Percentiles rank a stretch among this genome's conserved stretches.
phyloP scores from a whole-genome alignment of 2,113 vertebrate species.

The Rhinopomastus cyanomelas region DNA sequence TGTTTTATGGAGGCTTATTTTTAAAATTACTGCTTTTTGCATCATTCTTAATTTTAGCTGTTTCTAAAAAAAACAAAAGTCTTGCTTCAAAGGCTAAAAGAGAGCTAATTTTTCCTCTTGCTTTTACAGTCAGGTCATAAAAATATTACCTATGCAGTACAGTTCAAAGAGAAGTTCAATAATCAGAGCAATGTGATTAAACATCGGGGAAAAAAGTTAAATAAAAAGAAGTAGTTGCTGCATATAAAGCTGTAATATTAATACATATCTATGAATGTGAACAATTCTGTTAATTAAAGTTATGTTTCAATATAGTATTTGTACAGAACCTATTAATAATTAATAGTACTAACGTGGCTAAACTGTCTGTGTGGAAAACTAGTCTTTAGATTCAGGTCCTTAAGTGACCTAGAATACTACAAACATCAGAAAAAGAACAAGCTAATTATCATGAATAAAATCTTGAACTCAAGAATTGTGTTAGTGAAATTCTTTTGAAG shows the following conservation, averaged over 20 bases:
- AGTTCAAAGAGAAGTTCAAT: neutral
- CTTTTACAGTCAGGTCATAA: neutral
- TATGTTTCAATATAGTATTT: neutral
- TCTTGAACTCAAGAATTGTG: neutral
- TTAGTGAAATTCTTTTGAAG: neutral
- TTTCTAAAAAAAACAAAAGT: neutral
- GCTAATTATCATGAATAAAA: neutral
- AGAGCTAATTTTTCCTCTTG: neutral
- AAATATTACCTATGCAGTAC: neutral
- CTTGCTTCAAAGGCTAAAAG: neutral
- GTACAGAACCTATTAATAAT: neutral
- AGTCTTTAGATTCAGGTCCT: neutral
- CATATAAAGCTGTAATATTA: neutral
- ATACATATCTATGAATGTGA: neutral
- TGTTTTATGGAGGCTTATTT: neutral
- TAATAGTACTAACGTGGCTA: neutral
- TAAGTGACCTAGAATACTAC: neutral
- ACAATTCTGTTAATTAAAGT: neutral
- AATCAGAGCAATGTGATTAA: neutral
- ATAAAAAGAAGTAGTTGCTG: neutral
- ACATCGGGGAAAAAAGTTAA: neutral
- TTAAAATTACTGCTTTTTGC: neutral
- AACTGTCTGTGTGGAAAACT: neutral
- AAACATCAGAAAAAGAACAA: neutral
- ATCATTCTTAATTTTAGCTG: neutral